Base-by-base conservation (phyloP, 1,140 invertebrate species). In the Nasonia longicornis region DNA sequence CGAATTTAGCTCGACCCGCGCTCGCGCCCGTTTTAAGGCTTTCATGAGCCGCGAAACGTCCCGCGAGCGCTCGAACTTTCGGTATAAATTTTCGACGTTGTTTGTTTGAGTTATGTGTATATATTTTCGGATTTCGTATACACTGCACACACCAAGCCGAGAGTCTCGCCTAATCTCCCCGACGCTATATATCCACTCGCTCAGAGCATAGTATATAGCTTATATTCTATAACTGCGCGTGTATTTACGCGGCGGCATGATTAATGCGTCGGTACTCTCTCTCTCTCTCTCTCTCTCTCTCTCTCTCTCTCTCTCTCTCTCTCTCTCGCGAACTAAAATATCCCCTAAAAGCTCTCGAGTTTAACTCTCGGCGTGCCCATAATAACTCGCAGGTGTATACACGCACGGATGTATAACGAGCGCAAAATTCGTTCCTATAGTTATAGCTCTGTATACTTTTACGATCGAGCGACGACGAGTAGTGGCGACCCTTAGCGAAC, bases 1-100 rank as follows among this genome's bases (percentile, higher is more conserved):
- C 66, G 72, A 84, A 83, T 83, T 72, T 73, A 31, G 70, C 78
- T n/a, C 29, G 26, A 67, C n/a, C 14, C 12, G 52, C n/a, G 26
- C 26, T 26, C 26, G 26, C 26, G 26, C 26, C 26, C 26, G 42
- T 58, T 79, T 72, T 70, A 79, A 79, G 52, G 70, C 78, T 79
- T 42, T 72, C 78, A 64, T 64, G 58, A 63, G 38, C 70, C 45
- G 1, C 35, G 70, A 79, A 79, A 79, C 78, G 70, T 64, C 72
- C 69, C 16, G 26, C 31, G 45, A 20, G 29, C 7, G 42, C 16
- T 71, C 70, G 12, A 42, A 71, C 35, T 42, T 71, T 71, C 12
- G 29, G 69, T 29, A 70, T 70, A 35, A 70, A 70, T 70, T 35
- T 70, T 20, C 26, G 64, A 20, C 64, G 52, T n/a, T n/a, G 52